Conservation (phyloP, 2,888 invertebrate species). For the Leptopilina myrica region DNA sequence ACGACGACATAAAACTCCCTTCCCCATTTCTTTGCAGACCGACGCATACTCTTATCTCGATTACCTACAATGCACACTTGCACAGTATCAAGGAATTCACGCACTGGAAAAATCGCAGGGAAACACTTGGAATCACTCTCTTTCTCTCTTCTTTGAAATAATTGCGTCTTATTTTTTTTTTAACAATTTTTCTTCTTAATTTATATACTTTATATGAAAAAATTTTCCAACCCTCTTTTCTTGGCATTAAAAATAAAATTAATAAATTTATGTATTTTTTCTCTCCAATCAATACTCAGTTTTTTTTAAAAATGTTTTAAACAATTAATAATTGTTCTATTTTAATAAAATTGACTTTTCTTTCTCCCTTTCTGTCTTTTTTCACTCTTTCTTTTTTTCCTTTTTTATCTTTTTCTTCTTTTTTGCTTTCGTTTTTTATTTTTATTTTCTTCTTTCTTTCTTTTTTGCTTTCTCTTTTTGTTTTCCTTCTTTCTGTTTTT, state of each 20-base stretch:
- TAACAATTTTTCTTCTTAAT: neutral
- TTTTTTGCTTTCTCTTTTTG: too few species aligned
- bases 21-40: constrained; percentile 39
- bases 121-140: neutral
- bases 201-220: neutral
- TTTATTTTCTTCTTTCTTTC: too few species aligned
- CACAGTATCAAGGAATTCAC: constrained; percentile 32
- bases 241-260: neutral
- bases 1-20: constrained; percentile 28
- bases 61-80: constrained; percentile 27
- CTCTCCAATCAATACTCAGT: too few species aligned
- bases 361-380: too few species aligned
- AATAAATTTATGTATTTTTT: too few species aligned
- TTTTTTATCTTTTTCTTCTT: too few species aligned
- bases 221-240: neutral
- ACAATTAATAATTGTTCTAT: too few species aligned
- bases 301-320: too few species aligned
- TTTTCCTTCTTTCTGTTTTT: too few species aligned
- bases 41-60: constrained; percentile 38
- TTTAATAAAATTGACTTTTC: too few species aligned
- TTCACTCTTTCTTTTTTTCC: too few species aligned
- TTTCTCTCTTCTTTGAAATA: constrained; percentile 1
- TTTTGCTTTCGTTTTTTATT: too few species aligned
- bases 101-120: constrained; percentile 23
- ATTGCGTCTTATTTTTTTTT: neutral